Evolutionary conservation across 2,797 vertebrate species (phyloP).

Genomic region (Streptopelia turtur): DNA sequence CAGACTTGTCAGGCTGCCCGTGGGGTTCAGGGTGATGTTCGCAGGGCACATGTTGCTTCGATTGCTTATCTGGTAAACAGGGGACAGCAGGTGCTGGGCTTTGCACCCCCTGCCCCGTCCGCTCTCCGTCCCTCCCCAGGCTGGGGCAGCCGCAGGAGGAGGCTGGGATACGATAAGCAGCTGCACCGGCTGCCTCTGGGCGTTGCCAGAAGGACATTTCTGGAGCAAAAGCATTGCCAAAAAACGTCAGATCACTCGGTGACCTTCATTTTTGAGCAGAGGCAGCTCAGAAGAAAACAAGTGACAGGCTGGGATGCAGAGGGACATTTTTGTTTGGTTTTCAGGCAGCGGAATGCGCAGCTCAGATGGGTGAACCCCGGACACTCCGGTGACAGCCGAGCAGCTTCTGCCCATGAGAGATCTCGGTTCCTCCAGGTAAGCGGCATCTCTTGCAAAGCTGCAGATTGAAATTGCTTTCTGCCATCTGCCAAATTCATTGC

Average conservation of each 20-base stretch:
- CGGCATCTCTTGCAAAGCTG: background rate
- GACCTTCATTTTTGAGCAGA: background rate
- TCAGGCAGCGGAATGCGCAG: background rate
- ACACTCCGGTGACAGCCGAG: rapidly evolving
- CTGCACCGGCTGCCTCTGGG: too few species aligned
- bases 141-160: rapidly evolving
- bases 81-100: background rate
- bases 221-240: background rate
- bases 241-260: rapidly evolving
- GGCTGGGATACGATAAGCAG: rapidly evolving
- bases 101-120: background rate
- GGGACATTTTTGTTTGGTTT: background rate
- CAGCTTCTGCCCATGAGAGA: background rate
- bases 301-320: rapidly evolving
- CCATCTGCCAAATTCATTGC: rapidly evolving
- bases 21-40: background rate
- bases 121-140: too few species aligned
- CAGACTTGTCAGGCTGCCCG: background rate
- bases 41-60: rapidly evolving
- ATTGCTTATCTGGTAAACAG: background rate
- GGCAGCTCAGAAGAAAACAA: rapidly evolving
- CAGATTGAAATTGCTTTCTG: background rate
- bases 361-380: rapidly evolving
- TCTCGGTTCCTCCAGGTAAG: background rate
- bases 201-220: background rate